phyloP scores from a whole-genome alignment of 2,797 vertebrate species.

The Spinus olivaceus region DNA sequence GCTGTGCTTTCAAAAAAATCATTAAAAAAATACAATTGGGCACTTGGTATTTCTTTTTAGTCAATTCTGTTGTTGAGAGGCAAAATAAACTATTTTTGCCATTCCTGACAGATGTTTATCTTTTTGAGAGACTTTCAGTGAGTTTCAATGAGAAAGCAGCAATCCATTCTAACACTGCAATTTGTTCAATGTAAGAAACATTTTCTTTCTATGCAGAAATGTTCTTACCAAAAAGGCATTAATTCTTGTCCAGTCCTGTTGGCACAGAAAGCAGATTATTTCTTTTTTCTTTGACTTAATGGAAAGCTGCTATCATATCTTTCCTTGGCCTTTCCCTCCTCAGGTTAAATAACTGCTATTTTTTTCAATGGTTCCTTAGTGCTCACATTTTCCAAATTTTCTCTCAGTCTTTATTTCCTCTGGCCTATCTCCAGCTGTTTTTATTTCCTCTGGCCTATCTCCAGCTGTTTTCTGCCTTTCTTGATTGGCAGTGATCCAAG shows the following conservation, averaged over 20 bases:
- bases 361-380: neutral
- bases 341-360: neutral
- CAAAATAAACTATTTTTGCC: neutral
- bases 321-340: slow-evolving; percentile 9
- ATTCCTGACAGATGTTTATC: neutral
- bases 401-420: neutral
- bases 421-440: neutral
- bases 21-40: neutral
- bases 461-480: neutral
- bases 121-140: neutral
- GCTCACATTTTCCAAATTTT: slow-evolving; percentile 12
- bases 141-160: neutral
- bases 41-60: neutral
- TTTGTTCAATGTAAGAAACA: neutral
- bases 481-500: neutral
- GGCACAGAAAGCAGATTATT: neutral
- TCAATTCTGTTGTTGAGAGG: neutral
- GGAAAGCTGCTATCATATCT: slow-evolving; percentile 10
- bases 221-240: neutral
- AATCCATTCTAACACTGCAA: neutral
- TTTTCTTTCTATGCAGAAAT: slow-evolving; percentile 7
- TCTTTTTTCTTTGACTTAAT: slow-evolving; percentile 8
- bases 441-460: neutral
- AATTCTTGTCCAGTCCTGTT: neutral
- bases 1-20: neutral